Base-by-base conservation (phyloP, 1,140 invertebrate genomes). In the Eubasilissa regina region DNA sequence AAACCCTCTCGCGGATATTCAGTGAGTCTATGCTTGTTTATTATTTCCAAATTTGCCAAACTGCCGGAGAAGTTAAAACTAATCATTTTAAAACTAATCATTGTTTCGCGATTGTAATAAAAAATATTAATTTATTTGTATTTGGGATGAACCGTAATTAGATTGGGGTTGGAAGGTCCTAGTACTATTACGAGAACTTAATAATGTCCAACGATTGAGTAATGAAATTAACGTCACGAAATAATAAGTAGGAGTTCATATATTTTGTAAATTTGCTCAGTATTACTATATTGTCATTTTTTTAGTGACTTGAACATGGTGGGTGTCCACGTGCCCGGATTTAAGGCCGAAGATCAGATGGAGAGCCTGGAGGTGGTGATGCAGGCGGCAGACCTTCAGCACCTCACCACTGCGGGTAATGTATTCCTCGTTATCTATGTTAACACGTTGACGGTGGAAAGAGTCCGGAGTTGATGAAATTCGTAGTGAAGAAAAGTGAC, bases 361-460 rank as follows among this genome's bases (percentile, higher is more conserved):
- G 60, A 64, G n/a, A 17, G 64, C 43, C 64, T 47, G 44, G n/a
- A 47, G 43, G 44, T 17, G 43, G 64, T 19, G 43, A 45, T 45
- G 44, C 44, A 17, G 8, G n/a, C 64, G 8, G n/a, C 64, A 0
- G 12, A 21, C 1, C 43, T 17, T n/a, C 43, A n/a, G 15, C 44
- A 68, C 55, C 17, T 17, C 17, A 58, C 55, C 17, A 19, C 0
- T 58, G 9, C 17, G 9, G 9, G n/a, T 12, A 58, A 17, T 17
- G 55, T 10, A 58, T 58, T 9, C 3, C 17, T 58, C 3, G n/a
- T n/a, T n/a, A 15, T 15, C 0, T n/a, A n/a, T 19, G 4, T 17
- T 58, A 13, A 10, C 6, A 19, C 25, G 4, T 17, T 58, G 6
- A 10, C 6, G 8, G 11, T 0, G 0, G 6, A 21, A 9, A 21